Base-by-base conservation (phyloP, 2,888 invertebrate species). In the Macaria notata region DNA sequence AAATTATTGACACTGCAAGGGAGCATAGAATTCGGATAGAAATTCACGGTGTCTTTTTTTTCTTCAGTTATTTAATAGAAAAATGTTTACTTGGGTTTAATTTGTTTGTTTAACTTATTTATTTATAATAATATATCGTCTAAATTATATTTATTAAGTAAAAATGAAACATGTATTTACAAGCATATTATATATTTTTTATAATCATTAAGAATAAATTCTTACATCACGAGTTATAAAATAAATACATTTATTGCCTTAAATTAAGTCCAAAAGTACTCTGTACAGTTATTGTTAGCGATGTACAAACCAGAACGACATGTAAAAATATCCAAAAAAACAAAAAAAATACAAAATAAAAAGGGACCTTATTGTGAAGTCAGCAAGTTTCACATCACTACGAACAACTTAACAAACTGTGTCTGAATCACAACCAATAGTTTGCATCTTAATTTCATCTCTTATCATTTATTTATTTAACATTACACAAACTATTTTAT, bases 201-300 rank as follows among this genome's bases (percentile, higher is more conserved):
- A 88, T 90, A 89, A 91, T 91, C 90, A 89, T 90, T 91, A 91
- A 88, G 90, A 89, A 90, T 90, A 89, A 91, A 90, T 89, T 89
- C 91, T 91, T 91, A 91, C 89, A 89, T 91, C 90, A 89, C 90
- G 84, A 91, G 89, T 90, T 91, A 90, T 90, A 91, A 90, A 91
- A 91, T 91, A 91, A 91, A 91, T 91, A 91, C 91, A 90, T 91
- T 91, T 91, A 91, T 90, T 88, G 89, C 90, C 91, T 89, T 90
- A 90, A 91, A 88, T 89, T 90, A 91, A 89, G 90, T 91, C 87
- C 88, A 88, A 90, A 91, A 91, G 87, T 90, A 89, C 84, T 90
- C 90, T 91, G 91, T 91, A 91, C 91, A 91, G 82, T 86, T 88
- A 91, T 90, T 91, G 91, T 90, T 90, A 90, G 89, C 84, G 91